Conservation (phyloP, 2,113 vertebrate genomes). For the Electrona antarctica region DNA sequence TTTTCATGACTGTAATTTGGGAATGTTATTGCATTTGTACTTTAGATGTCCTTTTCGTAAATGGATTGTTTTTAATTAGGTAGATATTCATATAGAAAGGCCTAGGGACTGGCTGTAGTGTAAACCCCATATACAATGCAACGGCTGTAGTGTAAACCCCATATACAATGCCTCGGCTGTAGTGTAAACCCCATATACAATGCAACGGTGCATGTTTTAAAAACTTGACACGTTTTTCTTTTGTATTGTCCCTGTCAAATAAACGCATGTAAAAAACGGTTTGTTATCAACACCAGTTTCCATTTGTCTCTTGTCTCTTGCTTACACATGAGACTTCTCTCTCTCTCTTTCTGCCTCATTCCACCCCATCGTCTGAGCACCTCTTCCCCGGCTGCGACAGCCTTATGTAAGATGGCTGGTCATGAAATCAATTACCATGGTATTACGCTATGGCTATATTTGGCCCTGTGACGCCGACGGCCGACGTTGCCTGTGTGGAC, state of each 20-base stretch:
- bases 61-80: too few relatives aligned
- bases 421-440: conserved; percentile 59
- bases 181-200: too few relatives aligned
- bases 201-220: neutral
- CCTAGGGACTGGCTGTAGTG: too few relatives aligned
- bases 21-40: too few relatives aligned
- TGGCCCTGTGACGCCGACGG: conserved; percentile 37
- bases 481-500: conserved; percentile 34
- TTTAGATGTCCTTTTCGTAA: too few relatives aligned
- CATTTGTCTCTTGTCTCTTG: neutral
- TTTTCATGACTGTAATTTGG: too few relatives aligned
- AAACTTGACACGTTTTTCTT: neutral
- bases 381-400: conserved; percentile 16
- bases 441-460: conserved; percentile 46
- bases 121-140: too few relatives aligned
- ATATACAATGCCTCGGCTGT: too few relatives aligned
- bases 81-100: too few relatives aligned
- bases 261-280: too few relatives aligned
- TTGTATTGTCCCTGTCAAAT: neutral
- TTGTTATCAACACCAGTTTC: neutral
- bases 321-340: neutral
- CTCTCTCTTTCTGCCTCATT: neutral
- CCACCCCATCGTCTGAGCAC: neutral
- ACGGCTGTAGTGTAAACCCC: neutral
- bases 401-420: conserved; percentile 55